Percentiles rank a stretch among this genome's conserved stretches.
phyloP scores from a whole-genome alignment of 2,113 vertebrate species.

The Eudorcas thomsonii region DNA sequence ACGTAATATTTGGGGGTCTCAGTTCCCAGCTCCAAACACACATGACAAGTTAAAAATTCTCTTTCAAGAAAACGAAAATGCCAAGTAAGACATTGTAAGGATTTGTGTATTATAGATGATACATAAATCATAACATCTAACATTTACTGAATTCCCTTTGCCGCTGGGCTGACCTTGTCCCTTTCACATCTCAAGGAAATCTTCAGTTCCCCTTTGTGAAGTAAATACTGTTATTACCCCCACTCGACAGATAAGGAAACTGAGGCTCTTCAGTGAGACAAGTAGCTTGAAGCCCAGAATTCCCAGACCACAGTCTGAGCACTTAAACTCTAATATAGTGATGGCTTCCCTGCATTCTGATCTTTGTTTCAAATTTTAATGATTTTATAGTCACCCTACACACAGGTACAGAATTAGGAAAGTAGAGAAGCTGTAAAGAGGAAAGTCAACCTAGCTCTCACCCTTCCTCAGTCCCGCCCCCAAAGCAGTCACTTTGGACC shows the following conservation, averaged over 20 bases:
- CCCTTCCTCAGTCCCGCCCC: neutral
- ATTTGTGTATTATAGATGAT: neutral
- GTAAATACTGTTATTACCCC: neutral
- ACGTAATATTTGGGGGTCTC: neutral
- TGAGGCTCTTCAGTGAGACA: neutral
- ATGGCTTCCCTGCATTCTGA: neutral
- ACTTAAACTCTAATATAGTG: neutral
- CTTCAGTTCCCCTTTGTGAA: neutral
- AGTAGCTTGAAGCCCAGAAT: neutral
- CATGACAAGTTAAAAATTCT: neutral
- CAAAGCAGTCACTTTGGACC: neutral
- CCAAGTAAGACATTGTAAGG: neutral
- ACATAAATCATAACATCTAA: too few relatives aligned
- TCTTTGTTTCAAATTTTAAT: neutral
- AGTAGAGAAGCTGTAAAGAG: neutral
- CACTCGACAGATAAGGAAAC: conserved; percentile 1
- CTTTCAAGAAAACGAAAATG: neutral
- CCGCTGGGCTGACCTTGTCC: neutral
- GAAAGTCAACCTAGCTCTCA: fast-evolving
- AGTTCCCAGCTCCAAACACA: neutral
- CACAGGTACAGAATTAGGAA: fast-evolving
- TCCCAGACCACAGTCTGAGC: neutral
- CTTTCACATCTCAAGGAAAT: neutral
- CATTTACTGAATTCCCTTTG: neutral
- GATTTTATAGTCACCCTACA: neutral